These are phyloP conservation scores for Scaptomyza reducta DNA, from an alignment of 2,888 invertebrate genomes.

Conservation along the genomic window DNA sequence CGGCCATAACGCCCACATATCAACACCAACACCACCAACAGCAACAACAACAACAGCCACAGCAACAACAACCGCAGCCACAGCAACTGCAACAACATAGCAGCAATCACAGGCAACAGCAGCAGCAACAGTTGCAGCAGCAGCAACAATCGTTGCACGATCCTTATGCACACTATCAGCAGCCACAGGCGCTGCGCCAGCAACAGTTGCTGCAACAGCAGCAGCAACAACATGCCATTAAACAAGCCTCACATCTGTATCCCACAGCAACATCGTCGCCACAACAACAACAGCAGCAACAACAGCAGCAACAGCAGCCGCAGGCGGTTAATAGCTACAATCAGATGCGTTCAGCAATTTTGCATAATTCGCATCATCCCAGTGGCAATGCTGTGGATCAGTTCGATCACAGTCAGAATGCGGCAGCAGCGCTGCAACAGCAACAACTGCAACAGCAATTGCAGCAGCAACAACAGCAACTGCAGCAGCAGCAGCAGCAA, in stretches of 20 bases:
- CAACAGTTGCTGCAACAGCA: conserved; percentile 75
- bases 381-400: conserved; percentile 76
- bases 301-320: conserved; percentile 78
- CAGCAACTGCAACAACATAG: conserved; percentile 46
- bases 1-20: conserved; percentile 82
- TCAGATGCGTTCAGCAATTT: conserved; percentile 82
- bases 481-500: conserved; percentile 39
- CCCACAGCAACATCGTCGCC: conserved; percentile 75
- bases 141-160: conserved; percentile 64
- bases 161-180: conserved; percentile 72
- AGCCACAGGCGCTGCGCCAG: conserved; percentile 72
- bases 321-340: conserved; percentile 79
- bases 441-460: conserved; percentile 29
- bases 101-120: conserved; percentile 55
- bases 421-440: conserved; percentile 47
- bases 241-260: conserved; percentile 84
- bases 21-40: conserved; percentile 77
- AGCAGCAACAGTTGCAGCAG: conserved; percentile 60
- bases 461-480: conserved; percentile 43
- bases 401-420: conserved; percentile 42
- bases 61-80: conserved; percentile 53
- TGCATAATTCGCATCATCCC: conserved; percentile 84
- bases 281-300: conserved; percentile 67
- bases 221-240: conserved; percentile 76
- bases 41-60: conserved; percentile 66